Conservation (phyloP, 2,797 vertebrate genomes). For the Sebastes matsubarae region DNA sequence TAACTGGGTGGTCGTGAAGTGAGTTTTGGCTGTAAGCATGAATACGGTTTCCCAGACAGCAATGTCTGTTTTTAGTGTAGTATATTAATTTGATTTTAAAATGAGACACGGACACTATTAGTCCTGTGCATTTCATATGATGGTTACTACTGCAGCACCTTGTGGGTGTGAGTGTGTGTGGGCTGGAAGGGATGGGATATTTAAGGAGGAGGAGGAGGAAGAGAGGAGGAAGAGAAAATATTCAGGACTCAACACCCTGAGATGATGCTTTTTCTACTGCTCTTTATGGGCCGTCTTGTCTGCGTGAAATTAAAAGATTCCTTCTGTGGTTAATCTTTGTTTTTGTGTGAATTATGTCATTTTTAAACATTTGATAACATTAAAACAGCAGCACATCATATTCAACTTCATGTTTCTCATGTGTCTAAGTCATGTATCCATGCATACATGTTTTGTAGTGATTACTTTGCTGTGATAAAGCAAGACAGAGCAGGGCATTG, state of each 20-base stretch:
- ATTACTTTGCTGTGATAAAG: background rate
- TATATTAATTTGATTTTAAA: background rate
- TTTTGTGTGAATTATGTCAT: background rate
- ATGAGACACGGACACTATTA: background rate
- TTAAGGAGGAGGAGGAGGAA: too few species aligned
- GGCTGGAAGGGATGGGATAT: too few species aligned
- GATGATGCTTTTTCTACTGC: background rate
- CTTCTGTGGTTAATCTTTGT: background rate
- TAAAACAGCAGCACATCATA: background rate
- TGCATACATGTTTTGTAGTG: background rate
- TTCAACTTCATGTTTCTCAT: background rate
- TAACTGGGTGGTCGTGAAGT: constrained; percentile 35
- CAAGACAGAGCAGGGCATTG: background rate
- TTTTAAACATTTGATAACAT: background rate
- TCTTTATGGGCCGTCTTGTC: too few species aligned
- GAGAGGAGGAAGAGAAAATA: background rate
- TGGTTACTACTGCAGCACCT: background rate
- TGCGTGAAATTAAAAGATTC: background rate
- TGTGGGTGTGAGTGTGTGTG: background rate
- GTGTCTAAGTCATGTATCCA: too few species aligned
- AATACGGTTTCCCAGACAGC: background rate
- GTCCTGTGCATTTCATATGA: background rate
- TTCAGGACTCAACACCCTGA: background rate
- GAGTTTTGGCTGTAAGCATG: background rate
- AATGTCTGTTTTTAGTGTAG: background rate